Conservation (phyloP, 2,113 vertebrate species). For the Fregetta grallaria region DNA sequence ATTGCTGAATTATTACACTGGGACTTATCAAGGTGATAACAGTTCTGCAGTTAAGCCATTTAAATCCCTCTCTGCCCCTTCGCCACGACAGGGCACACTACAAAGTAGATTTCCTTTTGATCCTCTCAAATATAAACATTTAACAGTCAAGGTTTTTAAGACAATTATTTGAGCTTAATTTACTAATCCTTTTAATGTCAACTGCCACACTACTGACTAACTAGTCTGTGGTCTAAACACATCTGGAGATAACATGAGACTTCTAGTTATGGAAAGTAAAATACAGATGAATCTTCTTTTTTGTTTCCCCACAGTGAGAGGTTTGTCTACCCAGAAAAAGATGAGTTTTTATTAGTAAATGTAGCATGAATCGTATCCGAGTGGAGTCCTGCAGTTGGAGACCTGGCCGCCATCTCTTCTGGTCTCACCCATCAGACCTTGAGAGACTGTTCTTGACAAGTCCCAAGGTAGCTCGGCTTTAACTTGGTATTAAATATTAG, state of each 20-base stretch:
- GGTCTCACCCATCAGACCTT: neutral
- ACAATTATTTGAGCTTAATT: slow-evolving; percentile 61
- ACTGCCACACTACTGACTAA: neutral
- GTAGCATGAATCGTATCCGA: neutral
- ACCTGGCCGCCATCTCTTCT: neutral
- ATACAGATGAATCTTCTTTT: neutral
- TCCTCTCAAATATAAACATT: slow-evolving; percentile 63
- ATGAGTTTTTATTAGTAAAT: neutral
- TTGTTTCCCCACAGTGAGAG: neutral
- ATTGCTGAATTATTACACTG: slow-evolving; percentile 22
- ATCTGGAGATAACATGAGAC: neutral
- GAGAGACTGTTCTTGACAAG: neutral
- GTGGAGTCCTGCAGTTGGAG: neutral
- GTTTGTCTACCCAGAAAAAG: neutral
- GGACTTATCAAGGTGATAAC: slow-evolving; percentile 57
- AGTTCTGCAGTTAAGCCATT: slow-evolving; percentile 46
- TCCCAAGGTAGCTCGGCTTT: neutral
- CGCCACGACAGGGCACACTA: slow-evolving; percentile 19
- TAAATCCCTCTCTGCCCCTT: slow-evolving; percentile 67
- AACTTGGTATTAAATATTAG: neutral
- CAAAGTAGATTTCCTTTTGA: slow-evolving; percentile 65
- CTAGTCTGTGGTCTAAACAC: slow-evolving; percentile 4
- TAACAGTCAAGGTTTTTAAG: slow-evolving; percentile 49
- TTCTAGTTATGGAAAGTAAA: neutral
- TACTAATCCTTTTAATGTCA: slow-evolving; percentile 61